Evolutionary conservation across 2,797 vertebrate species (phyloP).

Genomic region (Todus mexicanus): DNA sequence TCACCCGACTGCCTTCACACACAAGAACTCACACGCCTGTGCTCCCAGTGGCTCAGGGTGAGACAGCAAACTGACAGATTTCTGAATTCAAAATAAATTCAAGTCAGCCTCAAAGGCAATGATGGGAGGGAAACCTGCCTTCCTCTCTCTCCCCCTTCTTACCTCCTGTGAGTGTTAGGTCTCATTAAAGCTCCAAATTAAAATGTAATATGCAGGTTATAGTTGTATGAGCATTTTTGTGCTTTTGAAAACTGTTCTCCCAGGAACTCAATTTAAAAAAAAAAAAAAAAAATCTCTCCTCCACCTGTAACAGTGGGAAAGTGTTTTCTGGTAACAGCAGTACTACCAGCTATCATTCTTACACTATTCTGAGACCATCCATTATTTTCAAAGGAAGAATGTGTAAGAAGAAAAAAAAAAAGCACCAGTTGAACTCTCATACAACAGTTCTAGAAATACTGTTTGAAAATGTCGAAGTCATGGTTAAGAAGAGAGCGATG

Average conservation of each 20-base stretch:
- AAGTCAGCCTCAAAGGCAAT: neutral
- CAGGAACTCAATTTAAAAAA: neutral
- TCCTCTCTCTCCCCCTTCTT: neutral
- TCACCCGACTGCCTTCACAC: slow-evolving; percentile 21
- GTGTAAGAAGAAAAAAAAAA: neutral
- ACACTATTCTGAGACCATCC: neutral
- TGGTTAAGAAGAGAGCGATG: neutral
- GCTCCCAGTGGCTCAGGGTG: slow-evolving; percentile 15
- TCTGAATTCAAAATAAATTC: slow-evolving; percentile 26
- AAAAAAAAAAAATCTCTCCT: neutral
- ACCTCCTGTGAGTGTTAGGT: neutral
- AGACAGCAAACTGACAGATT: slow-evolving; percentile 18
- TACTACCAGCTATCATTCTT: neutral
- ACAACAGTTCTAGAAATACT: neutral
- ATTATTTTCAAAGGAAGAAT: neutral
- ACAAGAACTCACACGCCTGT: neutral
- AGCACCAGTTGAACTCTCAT: neutral
- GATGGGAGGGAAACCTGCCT: neutral
- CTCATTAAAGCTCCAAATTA: neutral
- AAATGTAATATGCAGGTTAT: neutral
- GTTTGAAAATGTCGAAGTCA: neutral
- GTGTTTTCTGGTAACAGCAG: neutral
- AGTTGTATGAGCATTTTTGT: neutral
- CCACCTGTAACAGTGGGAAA: neutral
- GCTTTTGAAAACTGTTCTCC: neutral